phyloP scores from a whole-genome alignment of 2,797 vertebrate species.

The Parauchenoglanis punctatus region DNA sequence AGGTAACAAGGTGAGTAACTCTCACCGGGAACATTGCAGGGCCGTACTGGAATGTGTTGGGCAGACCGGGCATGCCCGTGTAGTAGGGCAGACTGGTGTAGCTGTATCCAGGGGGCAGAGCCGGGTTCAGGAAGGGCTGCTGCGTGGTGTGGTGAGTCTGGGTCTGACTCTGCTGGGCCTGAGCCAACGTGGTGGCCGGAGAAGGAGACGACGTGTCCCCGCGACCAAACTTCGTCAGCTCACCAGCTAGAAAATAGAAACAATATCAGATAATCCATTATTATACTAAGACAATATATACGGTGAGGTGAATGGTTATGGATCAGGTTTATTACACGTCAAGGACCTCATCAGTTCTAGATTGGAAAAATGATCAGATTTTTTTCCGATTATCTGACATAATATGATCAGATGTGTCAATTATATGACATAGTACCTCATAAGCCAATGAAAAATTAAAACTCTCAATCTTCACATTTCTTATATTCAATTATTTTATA shows the following conservation, averaged over 20 bases:
- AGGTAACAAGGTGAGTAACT: not conserved
- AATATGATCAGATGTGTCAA: no score
- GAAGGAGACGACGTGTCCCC: conserved; percentile 92
- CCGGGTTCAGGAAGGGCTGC: conserved; percentile 96
- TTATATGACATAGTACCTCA: no score
- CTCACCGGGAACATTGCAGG: conserved; percentile 98
- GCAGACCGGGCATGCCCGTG: conserved; percentile 94
- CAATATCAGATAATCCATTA: not conserved
- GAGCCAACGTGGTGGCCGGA: conserved; percentile 93
- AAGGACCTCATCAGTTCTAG: no score
- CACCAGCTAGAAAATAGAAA: conserved; percentile 70
- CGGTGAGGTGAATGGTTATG: no score
- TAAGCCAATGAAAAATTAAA: not conserved
- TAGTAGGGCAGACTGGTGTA: conserved; percentile 99
- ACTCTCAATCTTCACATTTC: not conserved
- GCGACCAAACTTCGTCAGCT: conserved; percentile 93
- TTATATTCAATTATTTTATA: not conserved
- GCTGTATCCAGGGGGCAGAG: conserved; percentile 97
- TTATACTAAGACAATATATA: not conserved
- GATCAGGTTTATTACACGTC: no score
- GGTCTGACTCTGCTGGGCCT: conserved; percentile 94
- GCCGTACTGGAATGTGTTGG: conserved; percentile 97
- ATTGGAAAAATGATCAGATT: no score
- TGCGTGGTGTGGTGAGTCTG: conserved; percentile 95
- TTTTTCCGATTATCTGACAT: no score